These are phyloP conservation scores for Dromius quadrimaculatus DNA, from an alignment of 2,888 invertebrate species.

Conservation along the genomic window DNA sequence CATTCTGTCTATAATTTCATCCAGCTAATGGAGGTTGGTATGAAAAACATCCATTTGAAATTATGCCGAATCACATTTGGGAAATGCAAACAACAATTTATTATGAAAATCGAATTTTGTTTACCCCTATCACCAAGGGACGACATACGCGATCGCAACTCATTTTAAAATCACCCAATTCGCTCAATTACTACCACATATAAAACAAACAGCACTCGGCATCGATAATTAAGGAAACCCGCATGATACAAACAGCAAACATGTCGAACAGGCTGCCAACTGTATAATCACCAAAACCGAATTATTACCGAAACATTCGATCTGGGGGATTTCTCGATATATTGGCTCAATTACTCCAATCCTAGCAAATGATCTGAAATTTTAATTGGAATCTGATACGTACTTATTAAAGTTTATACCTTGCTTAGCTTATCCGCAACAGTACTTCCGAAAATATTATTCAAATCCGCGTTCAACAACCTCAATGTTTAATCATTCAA, in stretches of 20 bases:
- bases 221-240: slow-evolving; percentile 42
- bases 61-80: background rate
- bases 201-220: slow-evolving; percentile 4
- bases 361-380: slow-evolving; percentile 34
- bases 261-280: background rate
- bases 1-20: too few species aligned
- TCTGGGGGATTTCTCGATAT: slow-evolving; percentile 31
- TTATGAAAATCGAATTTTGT: slow-evolving; percentile 28
- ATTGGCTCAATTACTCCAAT: slow-evolving; percentile 26
- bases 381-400: slow-evolving; percentile 48
- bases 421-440: slow-evolving; percentile 31
- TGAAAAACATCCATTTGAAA: too few species aligned
- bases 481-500: too few species aligned
- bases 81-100: slow-evolving; percentile 30
- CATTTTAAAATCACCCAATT: slow-evolving; percentile 19
- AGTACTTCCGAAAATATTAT: too few species aligned
- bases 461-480: too few species aligned
- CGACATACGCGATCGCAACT: too few species aligned
- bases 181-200: slow-evolving; percentile 2
- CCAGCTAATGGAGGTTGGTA: too few species aligned
- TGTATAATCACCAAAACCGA: slow-evolving; percentile 33
- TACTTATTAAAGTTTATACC: slow-evolving; percentile 40
- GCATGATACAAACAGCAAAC: slow-evolving; percentile 32
- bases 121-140: background rate
- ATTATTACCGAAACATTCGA: slow-evolving; percentile 45